Evolutionary conservation across 2,888 invertebrate species (phyloP).

Genomic region (Lasioglossum figueresi): DNA sequence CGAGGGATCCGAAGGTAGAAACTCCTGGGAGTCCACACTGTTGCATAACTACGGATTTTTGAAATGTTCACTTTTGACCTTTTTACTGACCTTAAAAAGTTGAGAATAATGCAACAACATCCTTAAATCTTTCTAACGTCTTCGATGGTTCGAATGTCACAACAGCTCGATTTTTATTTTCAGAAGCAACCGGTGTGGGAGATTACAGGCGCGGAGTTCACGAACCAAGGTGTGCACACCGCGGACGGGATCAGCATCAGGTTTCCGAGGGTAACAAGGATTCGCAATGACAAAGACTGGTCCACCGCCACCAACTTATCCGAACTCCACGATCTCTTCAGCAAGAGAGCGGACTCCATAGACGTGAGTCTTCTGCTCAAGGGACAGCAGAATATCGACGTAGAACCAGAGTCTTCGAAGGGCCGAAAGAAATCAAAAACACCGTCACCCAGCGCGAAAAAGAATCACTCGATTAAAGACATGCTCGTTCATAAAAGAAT

Average conservation of each 20-base stretch:
- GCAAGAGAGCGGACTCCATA: slow-evolving; percentile 83
- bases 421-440: background rate
- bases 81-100: too few relatives aligned
- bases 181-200: slow-evolving; percentile 96
- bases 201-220: slow-evolving; percentile 94
- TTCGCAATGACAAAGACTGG: slow-evolving; percentile 94
- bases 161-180: background rate
- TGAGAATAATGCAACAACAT: too few relatives aligned
- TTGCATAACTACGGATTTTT: too few relatives aligned
- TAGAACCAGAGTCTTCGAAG: background rate
- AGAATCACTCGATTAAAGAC: background rate
- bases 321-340: slow-evolving; percentile 89
- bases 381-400: background rate
- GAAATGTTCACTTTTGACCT: too few relatives aligned
- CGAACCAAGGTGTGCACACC: slow-evolving; percentile 93
- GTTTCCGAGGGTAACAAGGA: slow-evolving; percentile 94
- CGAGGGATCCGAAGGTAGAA: slow-evolving; percentile 89
- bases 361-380: slow-evolving; percentile 75
- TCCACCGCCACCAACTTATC: slow-evolving; percentile 92
- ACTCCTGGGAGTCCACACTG: background rate
- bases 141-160: background rate
- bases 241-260: slow-evolving; percentile 97
- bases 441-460: background rate
- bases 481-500: background rate
- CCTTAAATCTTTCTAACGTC: too few relatives aligned